Evolutionary conservation across 2,113 vertebrate genomes (phyloP), one percentile per base, ranked within the genome.

Genomic region (Passer domesticus): DNA sequence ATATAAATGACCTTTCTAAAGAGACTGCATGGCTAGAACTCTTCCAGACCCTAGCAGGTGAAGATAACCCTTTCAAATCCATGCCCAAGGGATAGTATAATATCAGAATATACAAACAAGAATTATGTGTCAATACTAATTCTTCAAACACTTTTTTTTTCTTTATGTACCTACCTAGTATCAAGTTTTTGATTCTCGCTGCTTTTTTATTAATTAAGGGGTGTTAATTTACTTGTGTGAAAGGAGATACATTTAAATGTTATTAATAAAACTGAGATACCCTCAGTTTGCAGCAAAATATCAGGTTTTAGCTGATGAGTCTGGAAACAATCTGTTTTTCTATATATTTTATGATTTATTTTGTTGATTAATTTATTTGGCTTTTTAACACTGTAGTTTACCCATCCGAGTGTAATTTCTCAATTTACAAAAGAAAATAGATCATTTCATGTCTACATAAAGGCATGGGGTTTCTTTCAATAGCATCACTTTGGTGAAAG

Each of bases 1-100:
- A 60, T 53, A 90, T 72, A 97, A 90, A 89, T 84, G 92, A 94
- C 88, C 93, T 96, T 96, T 96, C 79, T 81, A 56, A 95, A 81
- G 64, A 90, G 37, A 68, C 27, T 2, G 3, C 58, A 28, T n/a
- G 73, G 16, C 55, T 78, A 93, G 88, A 69, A 84, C 53, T 78
- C 49, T 76, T 83, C 66, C 18, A 78, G 44, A 37, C 7, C 16
- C n/a, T 56, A 44, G 31, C 15, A 73, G 55, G 25, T 78, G 43
- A 81, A 84, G 46, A 68, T 89, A 96, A 95, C 72, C 83, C 84
- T 96, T 94, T 93, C 85, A 68, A 11, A 90, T 53, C 72, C 69
- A 35, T 75, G 55, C 30, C 25, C 19, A 31, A 77, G 47, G 4
- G 31, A 67, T 11, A 43, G 10, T 50, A 67, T 16, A 68, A 60